Percentiles rank a stretch among this genome's conserved stretches.
Evolutionary conservation across 2,113 vertebrate species (phyloP).

Genomic region (Siniperca chuatsi): DNA sequence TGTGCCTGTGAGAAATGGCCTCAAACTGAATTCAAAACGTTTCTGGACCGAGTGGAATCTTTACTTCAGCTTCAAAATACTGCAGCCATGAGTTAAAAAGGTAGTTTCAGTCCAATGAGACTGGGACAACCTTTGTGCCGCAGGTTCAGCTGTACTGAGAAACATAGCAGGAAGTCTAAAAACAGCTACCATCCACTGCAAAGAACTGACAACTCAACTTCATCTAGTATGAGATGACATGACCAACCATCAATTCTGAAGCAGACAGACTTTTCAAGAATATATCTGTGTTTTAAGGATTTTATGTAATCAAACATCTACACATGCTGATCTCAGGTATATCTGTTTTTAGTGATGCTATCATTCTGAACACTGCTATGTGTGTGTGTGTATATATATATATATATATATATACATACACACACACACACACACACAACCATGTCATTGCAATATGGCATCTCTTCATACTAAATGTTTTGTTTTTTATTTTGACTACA

Average conservation of each 20-base stretch:
- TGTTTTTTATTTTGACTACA: conserved; percentile 4
- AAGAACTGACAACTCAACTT: not conserved
- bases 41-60: fast-evolving
- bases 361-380: conserved; percentile 48
- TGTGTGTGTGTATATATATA: no score
- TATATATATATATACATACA: no score
- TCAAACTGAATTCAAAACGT: fast-evolving
- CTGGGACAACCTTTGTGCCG: no score
- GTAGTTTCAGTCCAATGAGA: not conserved
- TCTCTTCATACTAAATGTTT: conserved; percentile 13
- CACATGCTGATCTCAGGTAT: not conserved
- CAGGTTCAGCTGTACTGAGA: not conserved
- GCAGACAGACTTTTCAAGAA: not conserved
- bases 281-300: not conserved
- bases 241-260: not conserved
- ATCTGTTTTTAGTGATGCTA: conserved; percentile 16
- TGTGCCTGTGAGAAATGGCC: conserved; percentile 39
- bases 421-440: not conserved
- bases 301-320: not conserved
- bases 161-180: not conserved
- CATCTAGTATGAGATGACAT: not conserved
- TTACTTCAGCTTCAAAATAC: not conserved
- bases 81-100: fast-evolving
- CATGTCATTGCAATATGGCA: conserved; percentile 13
- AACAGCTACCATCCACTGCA: not conserved